Evolutionary conservation across 2,797 vertebrate genomes (phyloP).

Genomic region (Myotis planiceps): DNA sequence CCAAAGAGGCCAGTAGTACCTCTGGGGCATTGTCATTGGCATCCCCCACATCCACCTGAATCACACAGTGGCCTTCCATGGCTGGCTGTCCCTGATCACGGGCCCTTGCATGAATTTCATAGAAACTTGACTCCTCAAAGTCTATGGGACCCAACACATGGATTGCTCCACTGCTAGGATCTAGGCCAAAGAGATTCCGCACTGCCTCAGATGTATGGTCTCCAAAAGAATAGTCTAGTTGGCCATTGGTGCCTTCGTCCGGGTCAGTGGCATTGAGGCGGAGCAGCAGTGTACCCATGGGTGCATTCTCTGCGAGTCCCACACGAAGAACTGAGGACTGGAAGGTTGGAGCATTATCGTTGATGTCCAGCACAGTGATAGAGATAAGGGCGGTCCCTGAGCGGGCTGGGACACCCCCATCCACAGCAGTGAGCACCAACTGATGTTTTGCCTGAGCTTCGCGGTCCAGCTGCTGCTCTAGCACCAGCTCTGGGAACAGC

Average conservation of each 20-base stretch:
- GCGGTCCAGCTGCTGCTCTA: constrained; percentile 93
- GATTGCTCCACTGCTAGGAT: constrained; percentile 92
- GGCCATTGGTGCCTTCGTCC: constrained; percentile 93
- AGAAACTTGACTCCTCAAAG: constrained; percentile 91
- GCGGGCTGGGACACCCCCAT: constrained; percentile 93
- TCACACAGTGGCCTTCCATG: constrained; percentile 95
- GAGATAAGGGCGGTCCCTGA: constrained; percentile 93
- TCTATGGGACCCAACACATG: constrained; percentile 91
- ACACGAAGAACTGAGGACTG: constrained; percentile 90
- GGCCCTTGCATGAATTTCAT: constrained; percentile 94
- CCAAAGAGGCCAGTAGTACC: constrained; percentile 92
- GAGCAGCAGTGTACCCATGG: constrained; percentile 91
- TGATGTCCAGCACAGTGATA: constrained; percentile 93
- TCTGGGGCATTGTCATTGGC: constrained; percentile 95
- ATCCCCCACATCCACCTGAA: constrained; percentile 93
- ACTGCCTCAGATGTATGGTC: constrained; percentile 93
- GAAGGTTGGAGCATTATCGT: constrained; percentile 95
- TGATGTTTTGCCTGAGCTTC: constrained; percentile 92
- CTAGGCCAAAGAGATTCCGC: constrained; percentile 90
- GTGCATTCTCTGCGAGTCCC: constrained; percentile 92
- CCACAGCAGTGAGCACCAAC: constrained; percentile 93
- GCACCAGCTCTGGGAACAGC: constrained; percentile 94
- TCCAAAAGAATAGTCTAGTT: constrained; percentile 93
- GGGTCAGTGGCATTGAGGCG: constrained; percentile 94
- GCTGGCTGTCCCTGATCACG: constrained; percentile 94